Percentiles rank a stretch among this genome's conserved stretches.
Conservation (phyloP, 2,888 invertebrate species). For the Acrobasis repandana region DNA sequence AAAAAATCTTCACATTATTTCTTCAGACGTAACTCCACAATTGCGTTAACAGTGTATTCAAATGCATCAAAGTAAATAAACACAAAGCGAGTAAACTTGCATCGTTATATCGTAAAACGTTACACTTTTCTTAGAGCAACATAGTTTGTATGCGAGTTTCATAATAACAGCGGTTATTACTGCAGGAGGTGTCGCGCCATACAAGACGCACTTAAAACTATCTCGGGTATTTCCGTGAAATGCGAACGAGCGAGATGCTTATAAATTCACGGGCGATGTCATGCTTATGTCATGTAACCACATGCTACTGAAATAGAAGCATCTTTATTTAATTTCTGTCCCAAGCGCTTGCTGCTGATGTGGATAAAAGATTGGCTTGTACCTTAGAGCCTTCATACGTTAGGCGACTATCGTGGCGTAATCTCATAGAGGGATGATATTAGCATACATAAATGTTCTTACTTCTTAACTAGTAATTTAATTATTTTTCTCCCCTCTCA, state of each 20-base stretch:
- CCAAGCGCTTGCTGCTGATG: no score
- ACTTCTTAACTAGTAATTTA: no score
- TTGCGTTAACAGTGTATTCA: neutral
- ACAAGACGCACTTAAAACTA: conserved; percentile 1
- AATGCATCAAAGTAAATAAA: conserved; percentile 17
- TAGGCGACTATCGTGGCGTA: no score
- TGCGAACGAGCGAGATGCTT: neutral
- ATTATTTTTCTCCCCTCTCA: no score
- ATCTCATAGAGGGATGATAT: no score
- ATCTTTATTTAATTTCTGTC: no score
- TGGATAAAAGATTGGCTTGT: no score
- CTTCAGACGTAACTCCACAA: neutral
- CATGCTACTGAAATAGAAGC: no score
- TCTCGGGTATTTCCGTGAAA: neutral
- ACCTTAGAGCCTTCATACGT: no score
- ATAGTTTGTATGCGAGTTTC: conserved; percentile 15
- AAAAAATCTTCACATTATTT: neutral
- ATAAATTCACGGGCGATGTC: neutral
- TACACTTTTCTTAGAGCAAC: conserved; percentile 19
- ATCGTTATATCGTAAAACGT: conserved; percentile 14
- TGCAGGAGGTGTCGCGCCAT: conserved; percentile 7
- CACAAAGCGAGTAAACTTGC: conserved; percentile 11
- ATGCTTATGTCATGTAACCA: no score
- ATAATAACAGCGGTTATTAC: conserved; percentile 19
- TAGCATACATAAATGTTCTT: no score